Evolutionary conservation across 1,140 invertebrate species (phyloP).

Genomic region (Apis cerana): DNA sequence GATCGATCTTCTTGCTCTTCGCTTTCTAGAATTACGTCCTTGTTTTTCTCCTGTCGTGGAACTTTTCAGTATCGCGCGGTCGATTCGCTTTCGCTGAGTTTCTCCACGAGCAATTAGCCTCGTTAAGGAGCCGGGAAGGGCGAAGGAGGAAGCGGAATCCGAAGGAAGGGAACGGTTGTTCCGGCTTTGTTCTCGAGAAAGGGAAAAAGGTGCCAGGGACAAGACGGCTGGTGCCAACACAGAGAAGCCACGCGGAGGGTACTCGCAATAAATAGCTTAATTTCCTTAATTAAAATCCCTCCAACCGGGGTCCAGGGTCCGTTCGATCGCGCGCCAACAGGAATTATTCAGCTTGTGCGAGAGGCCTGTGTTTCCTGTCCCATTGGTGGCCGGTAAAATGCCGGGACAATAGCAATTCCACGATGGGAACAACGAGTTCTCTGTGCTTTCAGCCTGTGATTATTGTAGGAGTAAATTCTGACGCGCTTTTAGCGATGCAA

Average conservation of each 20-base stretch:
- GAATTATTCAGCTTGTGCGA: slow-evolving; percentile 4
- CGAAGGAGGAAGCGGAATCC: slow-evolving; percentile 33
- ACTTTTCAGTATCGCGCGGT: slow-evolving; percentile 32
- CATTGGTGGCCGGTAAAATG: neutral
- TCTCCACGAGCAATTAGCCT: slow-evolving; percentile 59
- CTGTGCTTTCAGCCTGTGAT: slow-evolving; percentile 16
- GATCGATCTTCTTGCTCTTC: slow-evolving; percentile 7
- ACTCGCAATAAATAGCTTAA: slow-evolving; percentile 72
- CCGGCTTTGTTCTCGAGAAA: slow-evolving; percentile 39
- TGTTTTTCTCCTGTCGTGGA: slow-evolving; percentile 40
- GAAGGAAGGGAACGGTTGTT: slow-evolving; percentile 23
- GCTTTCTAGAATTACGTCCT: slow-evolving; percentile 37
- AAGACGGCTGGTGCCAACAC: slow-evolving; percentile 7
- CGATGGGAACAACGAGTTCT: neutral
- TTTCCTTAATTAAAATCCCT: slow-evolving; percentile 73
- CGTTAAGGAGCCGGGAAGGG: slow-evolving; percentile 50
- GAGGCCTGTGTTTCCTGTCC: neutral
- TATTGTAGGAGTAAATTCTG: neutral
- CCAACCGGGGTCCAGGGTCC: neutral
- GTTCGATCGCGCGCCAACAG: neutral
- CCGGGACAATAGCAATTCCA: neutral
- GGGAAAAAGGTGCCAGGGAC: slow-evolving; percentile 27
- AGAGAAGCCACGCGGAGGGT: slow-evolving; percentile 23
- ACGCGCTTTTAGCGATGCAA: too few species aligned
- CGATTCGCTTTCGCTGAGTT: slow-evolving; percentile 31